Base-by-base conservation (phyloP, 2,113 vertebrate species). In the Phrynosoma blainvillii region DNA sequence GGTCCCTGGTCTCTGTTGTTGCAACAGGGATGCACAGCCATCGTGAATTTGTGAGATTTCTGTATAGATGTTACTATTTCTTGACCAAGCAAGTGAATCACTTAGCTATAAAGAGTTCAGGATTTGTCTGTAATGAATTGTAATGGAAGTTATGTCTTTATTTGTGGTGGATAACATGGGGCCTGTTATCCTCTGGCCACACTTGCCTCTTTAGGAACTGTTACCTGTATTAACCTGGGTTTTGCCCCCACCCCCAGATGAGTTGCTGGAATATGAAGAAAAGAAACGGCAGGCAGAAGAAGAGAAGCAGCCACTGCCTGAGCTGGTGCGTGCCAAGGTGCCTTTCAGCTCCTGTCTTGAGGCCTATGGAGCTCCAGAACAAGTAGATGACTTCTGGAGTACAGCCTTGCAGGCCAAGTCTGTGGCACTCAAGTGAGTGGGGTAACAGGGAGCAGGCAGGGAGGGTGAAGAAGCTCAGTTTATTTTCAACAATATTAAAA, bases 381-480 rank as follows among this genome's bases (percentile, higher is more conserved):
- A 99, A 87, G 97, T 99, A 87, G 98, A 98, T 21, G 99, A 99
- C 95, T 99, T 99, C 97, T 99, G 99, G 99, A 99, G 99, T 96
- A 98, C 98, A 1, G 99, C 99, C 54, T 97, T 99, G 79, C 99
- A 99, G 96, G 97, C 98, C 91, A 99, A 99, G 95, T 99, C 98
- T 65, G 98, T 98, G 78, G 99, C 99, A 92, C 98, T 98, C 95
- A 99, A 99, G 99, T 99, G 97, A 94, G 98, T 95, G 42, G 32
- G 32, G 73, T 40, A 42, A 52, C 6, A 54, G 30, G 25, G 10
- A 68, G n/a, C 9, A 59, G 11, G 56, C 47, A 62, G 66, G 27
- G 79, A 65, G 12, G 56, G 30, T 32, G 14, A 16, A 12, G 18
- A 27, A 32, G 66, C 70, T 42, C 0, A 12, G 5, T 18, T 54